Conservation (phyloP, 2,888 invertebrate genomes). For the Hypomecis atomaria region DNA sequence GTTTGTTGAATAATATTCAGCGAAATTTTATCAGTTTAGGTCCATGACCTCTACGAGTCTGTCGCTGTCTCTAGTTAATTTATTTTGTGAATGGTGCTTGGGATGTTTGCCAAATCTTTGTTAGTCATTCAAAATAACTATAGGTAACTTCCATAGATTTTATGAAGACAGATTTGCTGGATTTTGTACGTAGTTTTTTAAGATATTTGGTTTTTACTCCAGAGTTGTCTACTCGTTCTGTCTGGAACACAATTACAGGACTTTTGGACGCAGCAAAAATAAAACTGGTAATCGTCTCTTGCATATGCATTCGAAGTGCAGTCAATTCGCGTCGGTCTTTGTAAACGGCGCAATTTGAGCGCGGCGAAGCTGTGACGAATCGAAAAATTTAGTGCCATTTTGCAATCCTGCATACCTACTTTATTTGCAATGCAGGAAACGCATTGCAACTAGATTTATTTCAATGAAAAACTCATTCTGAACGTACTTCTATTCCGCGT, state of each 20-base stretch:
- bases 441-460: neutral
- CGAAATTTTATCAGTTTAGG: slow-evolving; percentile 31
- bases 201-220: too few species aligned
- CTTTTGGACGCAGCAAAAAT: slow-evolving; percentile 3
- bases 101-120: slow-evolving; percentile 36
- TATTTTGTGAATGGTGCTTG: slow-evolving; percentile 30
- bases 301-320: slow-evolving; percentile 23
- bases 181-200: too few species aligned
- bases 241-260: too few species aligned
- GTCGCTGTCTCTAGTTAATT: slow-evolving; percentile 33
- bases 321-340: slow-evolving; percentile 28
- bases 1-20: slow-evolving; percentile 10
- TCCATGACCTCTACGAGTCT: slow-evolving; percentile 34
- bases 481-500: too few species aligned
- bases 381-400: slow-evolving; percentile 21
- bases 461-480: too few species aligned
- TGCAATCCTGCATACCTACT: slow-evolving; percentile 14
- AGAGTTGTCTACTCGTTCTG: too few species aligned
- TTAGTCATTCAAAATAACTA: slow-evolving; percentile 11
- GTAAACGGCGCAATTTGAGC: slow-evolving; percentile 25
- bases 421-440: slow-evolving; percentile 8
- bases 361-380: slow-evolving; percentile 22
- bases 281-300: slow-evolving; percentile 7
- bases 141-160: slow-evolving; percentile 5
- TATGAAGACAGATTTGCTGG: neutral